phyloP scores from a whole-genome alignment of 30 jellyfish, hydroid and myxozoan genomes.

The Hydra vulgaris region DNA sequence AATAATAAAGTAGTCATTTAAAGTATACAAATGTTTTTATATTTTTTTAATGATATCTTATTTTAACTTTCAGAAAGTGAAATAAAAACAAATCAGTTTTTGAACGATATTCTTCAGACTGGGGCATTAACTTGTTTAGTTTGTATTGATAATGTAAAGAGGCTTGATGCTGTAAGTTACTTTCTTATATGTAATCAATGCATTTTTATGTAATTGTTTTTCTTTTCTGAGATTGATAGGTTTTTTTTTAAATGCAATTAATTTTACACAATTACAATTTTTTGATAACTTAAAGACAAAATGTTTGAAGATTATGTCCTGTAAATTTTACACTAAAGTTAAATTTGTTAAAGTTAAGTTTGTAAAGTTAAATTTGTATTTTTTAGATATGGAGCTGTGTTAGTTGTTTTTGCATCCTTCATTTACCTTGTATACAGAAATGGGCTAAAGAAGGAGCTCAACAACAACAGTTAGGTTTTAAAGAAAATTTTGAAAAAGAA shows the following conservation, averaged over 20 bases:
- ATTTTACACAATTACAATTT: too few species aligned
- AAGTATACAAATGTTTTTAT: too few species aligned
- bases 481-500: conserved; percentile 26
- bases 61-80: neutral
- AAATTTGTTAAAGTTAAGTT: too few species aligned
- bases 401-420: conserved; percentile 64
- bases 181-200: neutral
- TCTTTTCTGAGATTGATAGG: too few species aligned
- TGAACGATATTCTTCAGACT: conserved; percentile 50
- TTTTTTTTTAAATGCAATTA: too few species aligned
- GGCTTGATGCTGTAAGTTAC: conserved; percentile 60
- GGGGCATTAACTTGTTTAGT: conserved; percentile 71
- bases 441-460: conserved; percentile 83
- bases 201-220: too few species aligned
- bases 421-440: conserved; percentile 77
- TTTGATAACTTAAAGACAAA: too few species aligned
- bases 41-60: too few species aligned
- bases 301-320: too few species aligned
- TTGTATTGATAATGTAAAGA: conserved; percentile 71
- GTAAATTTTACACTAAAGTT: too few species aligned
- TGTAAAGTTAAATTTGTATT: neutral
- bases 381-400: conserved; percentile 81
- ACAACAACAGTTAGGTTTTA: conserved; percentile 30
- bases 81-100: conserved; percentile 6
- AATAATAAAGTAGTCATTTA: too few species aligned